These are phyloP conservation scores for Nannospalax galili DNA, from an alignment of 2,113 vertebrate genomes.

Conservation along the genomic window DNA sequence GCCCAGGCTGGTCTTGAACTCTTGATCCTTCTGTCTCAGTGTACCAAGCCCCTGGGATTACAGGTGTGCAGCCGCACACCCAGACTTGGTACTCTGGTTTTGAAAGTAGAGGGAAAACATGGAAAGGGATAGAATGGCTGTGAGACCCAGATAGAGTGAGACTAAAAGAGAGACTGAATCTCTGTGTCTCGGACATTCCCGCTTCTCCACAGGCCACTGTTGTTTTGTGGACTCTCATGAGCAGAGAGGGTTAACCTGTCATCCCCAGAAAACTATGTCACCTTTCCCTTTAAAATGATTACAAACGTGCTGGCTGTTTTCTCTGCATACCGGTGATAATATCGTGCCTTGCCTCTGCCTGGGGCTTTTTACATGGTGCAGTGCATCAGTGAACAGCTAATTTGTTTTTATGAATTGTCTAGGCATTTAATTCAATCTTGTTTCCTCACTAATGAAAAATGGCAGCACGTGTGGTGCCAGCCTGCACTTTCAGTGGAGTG, in stretches of 20 bases:
- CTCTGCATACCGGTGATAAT: not conserved
- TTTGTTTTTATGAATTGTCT: slow-evolving; percentile 2
- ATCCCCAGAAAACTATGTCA: not conserved
- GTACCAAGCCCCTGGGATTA: not conserved
- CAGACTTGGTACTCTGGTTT: not conserved
- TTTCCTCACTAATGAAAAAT: not conserved
- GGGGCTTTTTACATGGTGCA: not conserved
- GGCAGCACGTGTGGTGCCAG: not conserved
- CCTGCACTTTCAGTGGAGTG: not conserved
- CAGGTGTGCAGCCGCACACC: not conserved
- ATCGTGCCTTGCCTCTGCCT: not conserved
- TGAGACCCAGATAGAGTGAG: not conserved
- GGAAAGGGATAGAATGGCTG: not conserved
- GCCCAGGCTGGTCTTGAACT: not conserved
- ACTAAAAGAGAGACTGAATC: not conserved
- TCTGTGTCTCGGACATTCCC: not conserved
- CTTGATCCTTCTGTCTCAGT: not conserved
- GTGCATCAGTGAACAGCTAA: not conserved
- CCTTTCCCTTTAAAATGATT: not conserved
- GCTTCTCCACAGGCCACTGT: not conserved
- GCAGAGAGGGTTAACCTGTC: not conserved
- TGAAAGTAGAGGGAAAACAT: not conserved
- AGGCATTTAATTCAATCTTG: slow-evolving; percentile 53
- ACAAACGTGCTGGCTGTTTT: not conserved
- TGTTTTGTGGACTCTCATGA: not conserved